Conservation (phyloP, 2,113 vertebrate genomes). For the Micronycteris hirsuta region DNA sequence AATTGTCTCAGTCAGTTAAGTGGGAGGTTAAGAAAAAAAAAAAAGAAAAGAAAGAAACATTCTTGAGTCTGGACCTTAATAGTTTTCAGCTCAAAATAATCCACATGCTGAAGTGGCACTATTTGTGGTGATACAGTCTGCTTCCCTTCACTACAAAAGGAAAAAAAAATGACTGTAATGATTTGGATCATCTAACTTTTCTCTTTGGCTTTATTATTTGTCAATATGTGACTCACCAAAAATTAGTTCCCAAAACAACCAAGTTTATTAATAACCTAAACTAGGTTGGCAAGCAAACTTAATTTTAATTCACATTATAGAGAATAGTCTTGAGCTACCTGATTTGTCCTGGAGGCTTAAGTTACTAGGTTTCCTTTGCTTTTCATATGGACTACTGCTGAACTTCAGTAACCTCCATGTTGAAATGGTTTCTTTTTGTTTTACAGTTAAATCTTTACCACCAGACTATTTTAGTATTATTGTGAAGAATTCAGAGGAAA, state of each 20-base stretch:
- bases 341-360: neutral
- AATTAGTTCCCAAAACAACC: neutral
- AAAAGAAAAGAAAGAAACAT: neutral
- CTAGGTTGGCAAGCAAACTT: slow-evolving; percentile 19
- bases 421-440: slow-evolving; percentile 28
- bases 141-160: neutral
- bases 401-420: neutral
- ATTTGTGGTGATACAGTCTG: neutral
- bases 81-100: neutral
- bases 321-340: neutral
- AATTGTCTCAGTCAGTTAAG: neutral
- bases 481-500: slow-evolving; percentile 23
- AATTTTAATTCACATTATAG: neutral
- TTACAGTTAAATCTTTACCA: slow-evolving; percentile 82
- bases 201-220: neutral
- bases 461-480: slow-evolving; percentile 73
- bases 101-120: neutral
- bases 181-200: slow-evolving; percentile 5
- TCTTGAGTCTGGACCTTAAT: neutral
- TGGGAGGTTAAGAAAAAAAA: neutral
- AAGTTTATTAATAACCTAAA: neutral
- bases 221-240: neutral
- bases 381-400: neutral
- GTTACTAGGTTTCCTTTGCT: neutral
- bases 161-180: neutral